phyloP scores from a whole-genome alignment of 2,113 vertebrate genomes.

The Hippoglossus stenolepis region DNA sequence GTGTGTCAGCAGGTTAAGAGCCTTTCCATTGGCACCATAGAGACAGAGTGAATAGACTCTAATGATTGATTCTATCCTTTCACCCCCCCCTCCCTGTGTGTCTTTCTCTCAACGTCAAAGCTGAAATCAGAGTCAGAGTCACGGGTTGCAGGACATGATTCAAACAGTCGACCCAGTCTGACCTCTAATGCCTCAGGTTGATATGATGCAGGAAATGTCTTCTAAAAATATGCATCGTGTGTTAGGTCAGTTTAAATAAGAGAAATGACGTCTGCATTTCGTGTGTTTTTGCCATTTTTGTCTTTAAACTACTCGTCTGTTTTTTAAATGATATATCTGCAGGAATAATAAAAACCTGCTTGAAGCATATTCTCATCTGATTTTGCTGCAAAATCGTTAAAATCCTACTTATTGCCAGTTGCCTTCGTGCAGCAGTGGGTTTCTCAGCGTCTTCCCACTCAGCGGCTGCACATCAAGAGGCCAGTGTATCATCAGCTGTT shows the following conservation, averaged over 20 bases:
- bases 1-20: conserved; percentile 76
- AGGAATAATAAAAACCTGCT: conserved; percentile 14
- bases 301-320: not conserved
- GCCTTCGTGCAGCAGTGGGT: conserved; percentile 7
- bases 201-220: conserved; percentile 17
- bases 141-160: conserved; percentile 37
- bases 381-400: not conserved
- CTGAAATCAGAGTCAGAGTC: conserved; percentile 61
- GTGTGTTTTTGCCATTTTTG: not conserved
- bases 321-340: not conserved
- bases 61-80: conserved; percentile 79
- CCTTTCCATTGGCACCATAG: conserved; percentile 67
- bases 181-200: conserved; percentile 45
- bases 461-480: conserved; percentile 46
- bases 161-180: conserved; percentile 17
- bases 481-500: conserved; percentile 62
- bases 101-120: conserved; percentile 65
- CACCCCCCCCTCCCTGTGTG: conserved; percentile 38
- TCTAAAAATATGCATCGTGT: not conserved
- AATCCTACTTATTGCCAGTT: conserved; percentile 2
- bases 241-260: not conserved
- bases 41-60: conserved; percentile 74
- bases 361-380: conserved; percentile 20
- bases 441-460: conserved; percentile 29
- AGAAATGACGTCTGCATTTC: not conserved